Base-by-base conservation (phyloP, 2,797 vertebrate species). In the Gymnodraco acuticeps region DNA sequence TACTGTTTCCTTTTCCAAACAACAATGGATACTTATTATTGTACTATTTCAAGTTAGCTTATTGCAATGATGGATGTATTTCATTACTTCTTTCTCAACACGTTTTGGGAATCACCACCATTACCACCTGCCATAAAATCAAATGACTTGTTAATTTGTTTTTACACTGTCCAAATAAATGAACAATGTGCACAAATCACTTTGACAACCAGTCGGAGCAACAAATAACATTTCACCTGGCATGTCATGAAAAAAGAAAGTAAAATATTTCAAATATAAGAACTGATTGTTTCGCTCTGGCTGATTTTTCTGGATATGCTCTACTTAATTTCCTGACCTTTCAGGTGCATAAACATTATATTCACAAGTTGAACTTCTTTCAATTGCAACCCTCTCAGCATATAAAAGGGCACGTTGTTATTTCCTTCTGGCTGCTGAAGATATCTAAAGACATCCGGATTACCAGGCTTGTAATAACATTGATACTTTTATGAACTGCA, bases 371-470 rank as follows among this genome's bases (percentile, higher is more conserved):
- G 46, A 6, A 1, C 41, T 48, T 51, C 31, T 64, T 55, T 68
- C 3, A 59, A 16, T 58, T 82, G 15, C 70, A 70, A 82, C 10
- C 23, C 45, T 48, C 10, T 50, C 16, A 15, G 19, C 31, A 38
- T 50, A 14, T 48, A 56, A 62, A 52, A 23, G 10, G 31, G 3
- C 19, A 10, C 23, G 19, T 58, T 65, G 27, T 53, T 64, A 19
- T 55, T 68, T 60, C 27, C 45, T 42, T 52, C 31, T 31, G 3
- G 5, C 66, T 11, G 48, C 61, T 23, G 17, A 64, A 63, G 55
- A 64, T 53, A 72, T 64, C 64, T 54, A 56, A 70, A 69, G 71
- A 67, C 48, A 76, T 62, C 19, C 55, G 15, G 69, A 73, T 67
- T 46, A 53, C 41, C 38, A 54, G 46, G 55, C 19, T 31, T 70